Conservation (phyloP, 2,888 invertebrate genomes). For the Lamellibrachia columna region DNA sequence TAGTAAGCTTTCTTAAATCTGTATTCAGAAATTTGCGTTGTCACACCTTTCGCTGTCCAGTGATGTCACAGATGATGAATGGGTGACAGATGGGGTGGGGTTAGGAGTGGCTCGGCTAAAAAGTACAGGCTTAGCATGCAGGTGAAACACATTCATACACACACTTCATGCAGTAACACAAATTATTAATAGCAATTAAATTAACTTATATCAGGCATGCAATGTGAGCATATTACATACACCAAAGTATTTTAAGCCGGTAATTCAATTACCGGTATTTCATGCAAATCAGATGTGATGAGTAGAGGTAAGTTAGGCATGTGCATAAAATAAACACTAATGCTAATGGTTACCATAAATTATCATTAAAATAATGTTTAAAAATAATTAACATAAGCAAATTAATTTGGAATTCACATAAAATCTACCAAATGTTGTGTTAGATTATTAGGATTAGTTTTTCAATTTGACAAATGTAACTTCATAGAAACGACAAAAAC, state of each 20-base stretch:
- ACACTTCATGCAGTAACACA: background rate
- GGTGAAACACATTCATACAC: conserved; percentile 7
- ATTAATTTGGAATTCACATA: background rate
- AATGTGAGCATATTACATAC: background rate
- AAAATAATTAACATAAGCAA: background rate
- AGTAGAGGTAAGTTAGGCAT: background rate
- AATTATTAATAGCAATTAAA: background rate
- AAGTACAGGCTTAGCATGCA: background rate
- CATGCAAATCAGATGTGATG: background rate
- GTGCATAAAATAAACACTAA: too few species aligned
- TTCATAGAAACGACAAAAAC: background rate
- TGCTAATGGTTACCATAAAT: background rate
- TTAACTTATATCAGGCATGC: background rate
- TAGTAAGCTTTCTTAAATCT: background rate
- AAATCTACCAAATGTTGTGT: background rate
- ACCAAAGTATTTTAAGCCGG: background rate
- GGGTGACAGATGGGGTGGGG: background rate
- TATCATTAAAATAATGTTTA: background rate
- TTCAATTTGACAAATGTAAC: background rate
- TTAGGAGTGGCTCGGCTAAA: background rate
- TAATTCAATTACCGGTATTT: background rate
- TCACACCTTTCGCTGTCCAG: background rate
- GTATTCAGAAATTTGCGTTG: background rate
- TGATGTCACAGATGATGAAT: background rate
- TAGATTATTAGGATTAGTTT: background rate